Evolutionary conservation across 2,888 invertebrate genomes (phyloP).

Genomic region (Eupelmus urozonus): DNA sequence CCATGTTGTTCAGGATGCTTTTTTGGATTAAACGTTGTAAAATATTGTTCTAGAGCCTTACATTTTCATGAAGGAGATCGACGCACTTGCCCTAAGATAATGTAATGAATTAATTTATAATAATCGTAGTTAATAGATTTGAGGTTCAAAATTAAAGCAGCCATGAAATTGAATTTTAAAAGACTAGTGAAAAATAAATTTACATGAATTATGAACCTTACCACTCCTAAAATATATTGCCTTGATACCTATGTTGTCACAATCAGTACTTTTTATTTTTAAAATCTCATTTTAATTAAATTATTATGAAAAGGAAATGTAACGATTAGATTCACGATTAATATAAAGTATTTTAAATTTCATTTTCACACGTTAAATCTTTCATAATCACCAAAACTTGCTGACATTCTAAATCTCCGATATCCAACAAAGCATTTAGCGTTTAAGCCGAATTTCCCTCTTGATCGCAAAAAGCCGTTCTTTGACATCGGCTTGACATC

Average conservation of each 20-base stretch:
- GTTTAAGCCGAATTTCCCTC: background rate
- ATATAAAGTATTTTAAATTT: too few relatives aligned
- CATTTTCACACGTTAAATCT: too few relatives aligned
- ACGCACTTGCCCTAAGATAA: background rate
- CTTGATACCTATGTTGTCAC: too few relatives aligned
- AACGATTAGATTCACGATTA: too few relatives aligned
- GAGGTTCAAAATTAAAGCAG: too few relatives aligned
- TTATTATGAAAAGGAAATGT: too few relatives aligned
- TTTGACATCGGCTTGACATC: background rate
- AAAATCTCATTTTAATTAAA: too few relatives aligned
- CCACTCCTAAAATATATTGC: too few relatives aligned
- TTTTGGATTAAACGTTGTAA: background rate
- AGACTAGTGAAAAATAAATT: background rate
- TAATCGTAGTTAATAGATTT: background rate
- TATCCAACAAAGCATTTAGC: too few relatives aligned
- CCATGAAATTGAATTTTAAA: slow-evolving; percentile 35
- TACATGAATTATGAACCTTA: background rate
- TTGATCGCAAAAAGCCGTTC: background rate
- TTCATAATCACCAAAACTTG: too few relatives aligned
- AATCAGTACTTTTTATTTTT: too few relatives aligned
- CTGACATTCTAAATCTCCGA: too few relatives aligned
- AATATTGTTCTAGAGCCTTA: background rate
- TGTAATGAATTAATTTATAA: slow-evolving; percentile 19
- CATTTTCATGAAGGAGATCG: background rate
- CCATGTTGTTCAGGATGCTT: background rate